Conservation (phyloP, 1,140 invertebrate genomes). For the Microvelia longipes region DNA sequence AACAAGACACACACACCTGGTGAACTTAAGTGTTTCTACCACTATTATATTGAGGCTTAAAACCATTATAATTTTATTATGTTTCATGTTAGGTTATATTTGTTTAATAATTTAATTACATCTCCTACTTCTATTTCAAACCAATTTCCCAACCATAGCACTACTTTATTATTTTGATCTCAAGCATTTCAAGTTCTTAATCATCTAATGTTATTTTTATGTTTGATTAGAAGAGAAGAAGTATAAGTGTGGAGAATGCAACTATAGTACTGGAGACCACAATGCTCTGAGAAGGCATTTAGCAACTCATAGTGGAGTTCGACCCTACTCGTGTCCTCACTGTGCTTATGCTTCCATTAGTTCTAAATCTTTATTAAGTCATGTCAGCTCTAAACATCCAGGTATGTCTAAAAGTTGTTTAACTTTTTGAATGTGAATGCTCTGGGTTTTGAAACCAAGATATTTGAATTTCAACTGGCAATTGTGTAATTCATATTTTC, state of each 20-base stretch:
- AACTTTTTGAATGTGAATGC: too few species aligned
- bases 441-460: background rate
- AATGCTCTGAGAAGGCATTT: conserved; percentile 66
- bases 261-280: conserved; percentile 59
- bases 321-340: conserved; percentile 20
- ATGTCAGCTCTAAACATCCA: conserved; percentile 36
- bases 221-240: conserved; percentile 51
- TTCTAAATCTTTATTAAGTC: conserved; percentile 43
- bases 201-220: conserved; percentile 1
- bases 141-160: background rate
- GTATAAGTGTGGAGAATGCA: conserved; percentile 59
- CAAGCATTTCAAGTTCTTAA: too few species aligned
- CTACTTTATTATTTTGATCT: too few species aligned
- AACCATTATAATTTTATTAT: too few species aligned
- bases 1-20: too few species aligned
- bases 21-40: too few species aligned
- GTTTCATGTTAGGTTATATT: background rate
- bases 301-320: conserved; percentile 32
- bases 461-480: background rate
- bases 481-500: background rate
- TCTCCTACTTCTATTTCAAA: background rate
- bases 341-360: conserved; percentile 46
- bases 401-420: too few species aligned
- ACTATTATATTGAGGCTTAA: too few species aligned
- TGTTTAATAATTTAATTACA: conserved; percentile 17